A percentile compares a stretch with the other conserved stretches of the same genome.
Conservation (phyloP, 2,113 vertebrate genomes). For the Laticauda laticaudata region DNA sequence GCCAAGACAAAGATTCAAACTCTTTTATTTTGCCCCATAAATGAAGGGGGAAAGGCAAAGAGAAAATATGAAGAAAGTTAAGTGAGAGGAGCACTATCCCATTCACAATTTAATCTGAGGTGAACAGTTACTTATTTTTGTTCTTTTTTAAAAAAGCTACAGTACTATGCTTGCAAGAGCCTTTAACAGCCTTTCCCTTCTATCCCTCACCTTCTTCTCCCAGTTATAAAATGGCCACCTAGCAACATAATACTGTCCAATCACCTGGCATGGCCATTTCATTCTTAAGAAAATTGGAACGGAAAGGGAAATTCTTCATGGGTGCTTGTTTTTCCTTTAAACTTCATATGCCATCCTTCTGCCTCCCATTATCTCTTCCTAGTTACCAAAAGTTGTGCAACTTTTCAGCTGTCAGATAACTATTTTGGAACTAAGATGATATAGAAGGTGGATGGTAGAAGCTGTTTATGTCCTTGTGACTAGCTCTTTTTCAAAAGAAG, state of each 20-base stretch:
- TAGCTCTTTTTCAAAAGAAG: not conserved
- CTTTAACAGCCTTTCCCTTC: not conserved
- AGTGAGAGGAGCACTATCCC: not conserved
- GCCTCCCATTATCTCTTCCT: not conserved
- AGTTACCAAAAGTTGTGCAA: not conserved
- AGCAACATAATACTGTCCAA: not conserved
- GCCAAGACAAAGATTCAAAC: not conserved
- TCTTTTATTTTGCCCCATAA: not conserved
- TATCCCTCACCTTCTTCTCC: not conserved
- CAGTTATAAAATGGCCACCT: not conserved
- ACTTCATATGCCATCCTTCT: not conserved
- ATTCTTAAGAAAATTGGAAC: not conserved
- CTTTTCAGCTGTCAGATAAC: not conserved
- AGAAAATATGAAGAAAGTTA: not conserved
- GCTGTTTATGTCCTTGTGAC: not conserved
- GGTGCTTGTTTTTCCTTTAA: not conserved
- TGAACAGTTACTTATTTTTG: not conserved
- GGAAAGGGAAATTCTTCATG: not conserved
- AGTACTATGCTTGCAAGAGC: not conserved
- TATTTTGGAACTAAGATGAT: not conserved
- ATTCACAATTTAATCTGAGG: not conserved
- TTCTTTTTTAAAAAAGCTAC: not conserved
- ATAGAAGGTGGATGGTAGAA: not conserved
- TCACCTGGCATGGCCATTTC: not conserved
- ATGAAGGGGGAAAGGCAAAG: not conserved